Conservation (phyloP, 2,113 vertebrate genomes). For the Myiagra hebetior region DNA sequence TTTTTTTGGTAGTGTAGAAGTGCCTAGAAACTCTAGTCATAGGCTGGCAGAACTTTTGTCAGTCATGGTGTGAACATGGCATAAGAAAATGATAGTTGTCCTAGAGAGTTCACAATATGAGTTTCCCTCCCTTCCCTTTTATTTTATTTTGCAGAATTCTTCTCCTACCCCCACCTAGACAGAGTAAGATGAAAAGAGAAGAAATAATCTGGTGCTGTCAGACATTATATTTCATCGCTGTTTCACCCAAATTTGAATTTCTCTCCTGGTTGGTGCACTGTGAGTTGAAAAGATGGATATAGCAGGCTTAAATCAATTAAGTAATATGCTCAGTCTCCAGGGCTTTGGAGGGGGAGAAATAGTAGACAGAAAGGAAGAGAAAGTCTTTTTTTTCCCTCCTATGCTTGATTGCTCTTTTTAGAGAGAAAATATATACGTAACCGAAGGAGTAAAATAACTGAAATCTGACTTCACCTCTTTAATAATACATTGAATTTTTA, state of each 20-base stretch:
- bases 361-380: neutral
- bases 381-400: neutral
- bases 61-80: neutral
- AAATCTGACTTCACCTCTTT: neutral
- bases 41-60: neutral
- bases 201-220: neutral
- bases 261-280: neutral
- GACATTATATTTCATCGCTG: neutral
- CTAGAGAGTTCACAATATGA: neutral
- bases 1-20: neutral
- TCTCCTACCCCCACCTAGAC: rapidly evolving
- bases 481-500: neutral
- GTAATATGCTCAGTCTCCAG: neutral
- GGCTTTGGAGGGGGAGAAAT: neutral
- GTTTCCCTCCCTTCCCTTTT: neutral
- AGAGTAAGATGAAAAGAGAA: neutral
- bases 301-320: slow-evolving; percentile 16
- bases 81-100: neutral
- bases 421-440: neutral
- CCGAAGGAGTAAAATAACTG: neutral
- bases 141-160: neutral
- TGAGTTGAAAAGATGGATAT: neutral
- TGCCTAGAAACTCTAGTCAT: neutral
- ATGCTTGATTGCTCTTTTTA: neutral
- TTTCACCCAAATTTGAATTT: neutral